Conservation (phyloP, 2,797 vertebrate species). For the Vespertilio murinus region DNA sequence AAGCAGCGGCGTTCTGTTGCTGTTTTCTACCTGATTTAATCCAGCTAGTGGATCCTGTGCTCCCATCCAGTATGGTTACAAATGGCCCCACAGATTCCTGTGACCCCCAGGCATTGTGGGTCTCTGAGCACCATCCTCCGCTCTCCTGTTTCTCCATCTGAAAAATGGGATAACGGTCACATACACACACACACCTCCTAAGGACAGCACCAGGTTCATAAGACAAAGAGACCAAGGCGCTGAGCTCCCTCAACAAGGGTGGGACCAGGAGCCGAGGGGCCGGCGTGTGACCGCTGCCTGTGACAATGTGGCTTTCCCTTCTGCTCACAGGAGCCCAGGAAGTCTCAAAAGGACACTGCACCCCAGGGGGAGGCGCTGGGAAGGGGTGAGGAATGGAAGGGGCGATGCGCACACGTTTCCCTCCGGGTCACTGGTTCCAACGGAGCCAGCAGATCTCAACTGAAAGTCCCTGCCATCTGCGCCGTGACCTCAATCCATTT, state of each 20-base stretch:
- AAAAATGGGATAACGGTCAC: constrained; percentile 35
- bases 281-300: not conserved
- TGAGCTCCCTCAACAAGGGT: not conserved
- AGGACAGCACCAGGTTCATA: not conserved
- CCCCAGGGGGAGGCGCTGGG: not conserved
- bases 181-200: too few species aligned
- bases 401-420: not conserved
- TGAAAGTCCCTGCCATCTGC: constrained; percentile 71
- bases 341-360: not conserved
- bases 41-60: too few species aligned
- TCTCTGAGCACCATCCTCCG: not conserved
- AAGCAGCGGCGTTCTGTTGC: not conserved
- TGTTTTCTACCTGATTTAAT: not conserved
- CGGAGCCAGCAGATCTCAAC: constrained; percentile 57
- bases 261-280: not conserved
- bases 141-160: constrained; percentile 20
- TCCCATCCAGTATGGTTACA: not conserved
- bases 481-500: constrained; percentile 68
- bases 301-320: not conserved
- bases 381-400: not conserved
- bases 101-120: not conserved
- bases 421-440: constrained; percentile 65
- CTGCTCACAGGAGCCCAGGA: not conserved
- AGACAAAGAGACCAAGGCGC: not conserved
- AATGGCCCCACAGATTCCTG: not conserved